phyloP scores from a whole-genome alignment of 2,797 vertebrate species.

The Rallus crepitans region DNA sequence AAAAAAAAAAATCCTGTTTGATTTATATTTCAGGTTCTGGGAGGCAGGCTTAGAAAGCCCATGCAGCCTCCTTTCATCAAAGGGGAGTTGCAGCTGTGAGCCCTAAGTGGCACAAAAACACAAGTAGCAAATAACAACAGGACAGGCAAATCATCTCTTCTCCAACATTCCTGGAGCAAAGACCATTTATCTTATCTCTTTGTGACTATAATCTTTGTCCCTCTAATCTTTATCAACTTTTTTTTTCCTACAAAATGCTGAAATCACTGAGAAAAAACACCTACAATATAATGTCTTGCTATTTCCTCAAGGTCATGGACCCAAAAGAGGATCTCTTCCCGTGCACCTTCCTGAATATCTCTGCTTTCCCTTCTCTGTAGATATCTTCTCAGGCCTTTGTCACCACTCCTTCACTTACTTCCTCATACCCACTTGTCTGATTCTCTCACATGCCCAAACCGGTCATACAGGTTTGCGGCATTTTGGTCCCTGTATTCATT shows the following conservation, averaged over 20 bases:
- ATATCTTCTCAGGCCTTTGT: background rate
- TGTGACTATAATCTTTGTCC: background rate
- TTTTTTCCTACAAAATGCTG: background rate
- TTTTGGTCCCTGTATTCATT: background rate
- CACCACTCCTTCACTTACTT: conserved; percentile 9
- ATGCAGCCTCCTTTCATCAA: background rate
- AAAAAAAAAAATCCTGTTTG: background rate
- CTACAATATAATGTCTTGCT: background rate
- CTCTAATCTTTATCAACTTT: background rate
- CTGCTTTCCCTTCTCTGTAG: background rate
- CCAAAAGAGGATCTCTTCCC: background rate
- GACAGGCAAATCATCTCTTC: background rate
- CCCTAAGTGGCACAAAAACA: background rate
- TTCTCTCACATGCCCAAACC: conserved; percentile 38
- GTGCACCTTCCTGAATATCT: background rate
- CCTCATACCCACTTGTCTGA: conserved; percentile 25
- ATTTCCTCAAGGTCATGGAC: background rate
- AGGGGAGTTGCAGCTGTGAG: background rate
- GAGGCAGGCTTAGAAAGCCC: background rate
- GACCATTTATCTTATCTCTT: background rate
- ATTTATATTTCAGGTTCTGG: background rate
- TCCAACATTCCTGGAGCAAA: background rate
- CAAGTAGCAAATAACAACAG: background rate
- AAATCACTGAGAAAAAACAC: background rate
- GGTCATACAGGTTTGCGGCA: conserved; percentile 31